phyloP scores from a whole-genome alignment of 2,888 invertebrate genomes.

The Mycalesis mineus region DNA sequence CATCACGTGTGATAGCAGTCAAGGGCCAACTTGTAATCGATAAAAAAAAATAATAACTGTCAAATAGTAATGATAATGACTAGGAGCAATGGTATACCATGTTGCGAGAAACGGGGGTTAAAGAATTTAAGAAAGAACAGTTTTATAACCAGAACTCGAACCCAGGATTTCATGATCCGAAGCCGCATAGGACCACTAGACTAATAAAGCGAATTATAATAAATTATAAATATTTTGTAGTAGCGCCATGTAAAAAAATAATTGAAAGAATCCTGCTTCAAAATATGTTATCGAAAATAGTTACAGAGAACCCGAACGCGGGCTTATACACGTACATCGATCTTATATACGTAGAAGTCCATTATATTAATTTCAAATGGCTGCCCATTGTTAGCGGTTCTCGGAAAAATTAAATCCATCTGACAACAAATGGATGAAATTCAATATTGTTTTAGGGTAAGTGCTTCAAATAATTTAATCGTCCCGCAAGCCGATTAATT shows the following conservation, averaged over 20 bases:
- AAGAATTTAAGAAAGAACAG: too few relatives aligned
- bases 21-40: too few relatives aligned
- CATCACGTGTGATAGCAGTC: too few relatives aligned
- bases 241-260: conserved; percentile 1
- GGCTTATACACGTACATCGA: neutral
- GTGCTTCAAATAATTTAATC: neutral
- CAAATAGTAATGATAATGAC: too few relatives aligned
- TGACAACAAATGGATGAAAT: neutral
- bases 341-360: neutral
- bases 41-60: too few relatives aligned
- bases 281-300: conserved; percentile 15
- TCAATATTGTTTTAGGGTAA: neutral
- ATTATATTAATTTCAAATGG: conserved; percentile 1
- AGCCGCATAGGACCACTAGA: too few relatives aligned
- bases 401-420: neutral
- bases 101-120: too few relatives aligned
- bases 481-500: neutral
- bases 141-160: too few relatives aligned
- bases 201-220: too few relatives aligned
- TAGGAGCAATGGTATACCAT: too few relatives aligned
- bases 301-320: neutral
- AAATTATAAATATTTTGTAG: neutral
- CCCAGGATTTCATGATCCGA: too few relatives aligned
- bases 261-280: neutral
- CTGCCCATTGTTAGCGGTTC: neutral